Evolutionary conservation across 2,113 vertebrate genomes (phyloP), one percentile per base, ranked within the genome.

Genomic region (Cynoglossus semilaevis): DNA sequence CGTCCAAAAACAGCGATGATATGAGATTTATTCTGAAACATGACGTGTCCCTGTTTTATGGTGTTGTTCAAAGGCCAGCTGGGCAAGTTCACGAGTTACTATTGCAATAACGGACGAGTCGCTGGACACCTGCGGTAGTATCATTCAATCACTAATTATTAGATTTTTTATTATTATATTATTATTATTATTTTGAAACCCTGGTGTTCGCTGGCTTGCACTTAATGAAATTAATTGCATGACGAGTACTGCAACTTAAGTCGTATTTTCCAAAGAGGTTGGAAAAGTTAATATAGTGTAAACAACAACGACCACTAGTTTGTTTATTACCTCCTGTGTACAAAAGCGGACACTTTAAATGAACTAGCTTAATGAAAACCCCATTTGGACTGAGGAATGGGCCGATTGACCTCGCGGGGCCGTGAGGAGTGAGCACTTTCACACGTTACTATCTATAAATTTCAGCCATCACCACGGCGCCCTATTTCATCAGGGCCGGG

Each of bases 391-490:
- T 1, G 67, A 83, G 56, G 72, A 68, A 77, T 84, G 73, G 71
- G 72, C 72, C 71, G 88, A 90, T 89, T 82, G 88, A 90, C 85
- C 87, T 76, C 78, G 74, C 15, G 47, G 71, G 79, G 70, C 70
- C 71, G 47, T 72, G 81, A 83, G 79, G 76, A 79, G 77, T 78
- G 80, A 88, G 74, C 81, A 72, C 83, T 86, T 85, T 84, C 84
- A 82, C 85, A 82, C 73, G 88, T 90, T 85, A 85, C 87, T 79
- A 79, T 91, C 89, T 84, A 91, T 91, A 91, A 87, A 90, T 91
- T 83, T 64, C 72, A 81, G 69, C 83, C 74, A 70, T 73, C 57
- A 83, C 84, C 84, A 70, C 50, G 14, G 55, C 43, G 17, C 79
- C 77, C 79, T 85, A 79, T 85, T 89, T 88, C 87, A 90, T 88